Conservation (phyloP, 2,797 vertebrate species). For the Lutjanus campechanus region DNA sequence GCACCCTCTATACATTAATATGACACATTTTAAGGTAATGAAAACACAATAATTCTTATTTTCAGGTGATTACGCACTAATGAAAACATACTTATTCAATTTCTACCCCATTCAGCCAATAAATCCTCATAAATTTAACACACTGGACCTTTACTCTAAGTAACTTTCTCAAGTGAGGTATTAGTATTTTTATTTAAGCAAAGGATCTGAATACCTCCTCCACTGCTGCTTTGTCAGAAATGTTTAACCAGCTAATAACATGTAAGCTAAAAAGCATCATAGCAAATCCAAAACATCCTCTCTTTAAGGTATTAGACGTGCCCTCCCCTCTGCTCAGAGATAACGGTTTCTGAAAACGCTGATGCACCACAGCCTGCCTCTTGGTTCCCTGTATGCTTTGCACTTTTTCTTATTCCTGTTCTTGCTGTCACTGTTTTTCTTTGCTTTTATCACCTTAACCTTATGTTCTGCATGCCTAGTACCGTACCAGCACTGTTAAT, state of each 20-base stretch:
- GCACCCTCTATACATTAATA: no score
- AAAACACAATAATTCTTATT: no score
- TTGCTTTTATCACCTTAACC: background rate
- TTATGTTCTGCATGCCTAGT: background rate
- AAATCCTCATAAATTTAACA: no score
- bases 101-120: no score
- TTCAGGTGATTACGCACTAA: no score
- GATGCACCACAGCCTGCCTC: background rate
- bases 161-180: no score
- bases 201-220: no score
- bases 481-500: background rate
- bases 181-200: no score
- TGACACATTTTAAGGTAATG: no score
- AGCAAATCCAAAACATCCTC: background rate
- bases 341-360: background rate
- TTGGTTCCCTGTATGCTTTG: background rate
- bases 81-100: no score
- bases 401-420: background rate
- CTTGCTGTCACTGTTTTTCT: background rate
- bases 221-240: background rate
- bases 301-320: background rate
- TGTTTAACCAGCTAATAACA: background rate
- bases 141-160: no score
- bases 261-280: background rate
- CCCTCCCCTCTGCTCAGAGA: background rate